Evolutionary conservation across 2,888 invertebrate species (phyloP), one percentile per base, ranked within the genome.

Genomic region (Alitta virens): DNA sequence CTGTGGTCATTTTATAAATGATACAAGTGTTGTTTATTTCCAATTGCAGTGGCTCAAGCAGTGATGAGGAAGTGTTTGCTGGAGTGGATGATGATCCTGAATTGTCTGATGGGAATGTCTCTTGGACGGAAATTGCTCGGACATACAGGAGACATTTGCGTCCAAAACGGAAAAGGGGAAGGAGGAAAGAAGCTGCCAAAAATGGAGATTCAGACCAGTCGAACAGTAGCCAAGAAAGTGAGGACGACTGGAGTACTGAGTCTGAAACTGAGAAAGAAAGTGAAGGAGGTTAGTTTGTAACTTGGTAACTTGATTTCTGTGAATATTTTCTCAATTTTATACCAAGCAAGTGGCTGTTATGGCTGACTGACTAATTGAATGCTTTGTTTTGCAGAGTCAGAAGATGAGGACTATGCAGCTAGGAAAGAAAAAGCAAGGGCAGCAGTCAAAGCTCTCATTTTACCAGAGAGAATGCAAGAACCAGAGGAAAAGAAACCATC

Each of bases 191-290:
- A 24, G 46, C 27, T 24, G 49, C 50, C 21, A 25, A 46, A 5
- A 25, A 38, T 14, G 59, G 51, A 25, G 56, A 38, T 16, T 46
- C 33, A 1, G 58, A 52, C 56, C 56, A 50, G 25, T 63, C 65
- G 1, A 67, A 63, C 16, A 65, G 54, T n/a, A 67, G 65, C 0
- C 50, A 18, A 63, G 65, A 24, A 60, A 63, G 21, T 62, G 66
- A 52, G 38, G 68, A 66, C 26, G 64, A 63, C 52, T 65, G 60
- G 59, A 65, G 66, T 51, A 65, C 67, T 2, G 70, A 69, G 23
- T 59, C 65, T 1, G 66, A 67, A 25, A 64, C 62, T 12, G 68
- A 68, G 50, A 57, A 63, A 40, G 63, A 60, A 58, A 62, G 46
- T 50, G 62, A 49, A 38, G 53, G 59, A n/a, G 46, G 53, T 54